Base-by-base conservation (phyloP, 1,140 invertebrate species). In the Mizuhopecten yessoensis region DNA sequence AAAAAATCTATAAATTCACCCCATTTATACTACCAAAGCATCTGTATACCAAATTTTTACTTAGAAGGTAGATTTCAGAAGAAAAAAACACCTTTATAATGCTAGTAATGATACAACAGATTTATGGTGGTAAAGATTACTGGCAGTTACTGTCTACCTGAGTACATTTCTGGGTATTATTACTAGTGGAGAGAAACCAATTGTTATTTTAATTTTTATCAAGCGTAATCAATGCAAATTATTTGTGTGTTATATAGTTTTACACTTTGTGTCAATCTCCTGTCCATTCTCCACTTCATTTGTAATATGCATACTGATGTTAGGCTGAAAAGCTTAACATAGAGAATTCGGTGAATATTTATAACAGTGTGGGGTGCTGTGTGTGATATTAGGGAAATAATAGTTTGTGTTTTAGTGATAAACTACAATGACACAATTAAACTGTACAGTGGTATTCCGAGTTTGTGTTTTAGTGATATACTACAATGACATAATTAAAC, bases 171-270 rank as follows among this genome's bases (percentile, higher is more conserved):
- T 75, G 57, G 57, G n/a, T 5, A 17, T 49, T 29, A 3, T n/a
- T 9, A 17, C 5, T 3, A 29, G 57, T 75, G 17, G n/a, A 75
- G 57, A 75, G 17, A 17, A 10, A 45, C 42, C 42, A 45, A 5
- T n/a, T 75, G n/a, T n/a, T 75, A 75, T 75, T 75, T 29, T 75
- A 29, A 39, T 39, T 39, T n/a, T 39, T 13, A 39, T n/a, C 1
- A 75, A 75, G 57, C 57, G 29, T 75, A 29, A 75, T 75, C 57
- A 75, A 75, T 75, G 57, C 57, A 75, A 75, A 75, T 75, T 39
- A 39, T 39, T 39, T 75, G 23, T 75, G 20, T 49, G n/a, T 75
- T 13, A 39, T 13, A 39, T 29, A 29, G 5, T 29, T 29, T 75
- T 29, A n/a, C 5, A 75, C 11, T 75, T 75, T 29, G 11, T 75